Base-by-base conservation (phyloP, 2,888 invertebrate species). In the Drosophila mettleri region DNA sequence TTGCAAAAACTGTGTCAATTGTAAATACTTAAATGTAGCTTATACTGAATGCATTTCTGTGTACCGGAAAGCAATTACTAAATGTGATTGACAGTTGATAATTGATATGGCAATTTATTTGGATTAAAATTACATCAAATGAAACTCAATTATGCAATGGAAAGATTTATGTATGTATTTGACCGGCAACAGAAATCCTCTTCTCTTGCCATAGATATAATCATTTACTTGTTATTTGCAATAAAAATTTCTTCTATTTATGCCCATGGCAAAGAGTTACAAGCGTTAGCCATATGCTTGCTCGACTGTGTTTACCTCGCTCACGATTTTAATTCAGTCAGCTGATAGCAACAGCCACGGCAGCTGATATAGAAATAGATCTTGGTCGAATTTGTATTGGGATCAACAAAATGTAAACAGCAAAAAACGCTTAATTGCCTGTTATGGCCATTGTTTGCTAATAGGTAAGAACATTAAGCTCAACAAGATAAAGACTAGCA, bases 391-490 rank as follows among this genome's bases (percentile, higher is more conserved):
- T 61, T 72, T 16, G 27, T 53, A 29, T 51, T 54, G 22, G 22
- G 2, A 60, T 69, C 69, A 73, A 58, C 76, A 53, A 67, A 34
- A 60, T 48, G 78, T 48, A 80, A 69, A 74, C 72, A 81, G 51
- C 27, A 27, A 1, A 68, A 45, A 27, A 45, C 3, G 67, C 65
- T 72, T 86, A 88, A 83, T 83, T 88, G 86, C 80, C 66, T 33
- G 20, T 14, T 31, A 9, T 7, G n/a, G 45, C 16, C 27, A 29
- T 29, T 45, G 45, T 55, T 24, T 57, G 60, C 55, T 59, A 76
- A 79, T 46, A 57, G 29, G 29, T 8, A n/a, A 43, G 10, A 20
- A 18, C 8, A 0, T 5, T 0, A 1, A 18, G 16, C 12, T 1
- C 0, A 8, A 1, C 0, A 8, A 1, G 1, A 24, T 10, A 36